phyloP scores from a whole-genome alignment of 2,797 vertebrate species.

The Benthosema pterotum region DNA sequence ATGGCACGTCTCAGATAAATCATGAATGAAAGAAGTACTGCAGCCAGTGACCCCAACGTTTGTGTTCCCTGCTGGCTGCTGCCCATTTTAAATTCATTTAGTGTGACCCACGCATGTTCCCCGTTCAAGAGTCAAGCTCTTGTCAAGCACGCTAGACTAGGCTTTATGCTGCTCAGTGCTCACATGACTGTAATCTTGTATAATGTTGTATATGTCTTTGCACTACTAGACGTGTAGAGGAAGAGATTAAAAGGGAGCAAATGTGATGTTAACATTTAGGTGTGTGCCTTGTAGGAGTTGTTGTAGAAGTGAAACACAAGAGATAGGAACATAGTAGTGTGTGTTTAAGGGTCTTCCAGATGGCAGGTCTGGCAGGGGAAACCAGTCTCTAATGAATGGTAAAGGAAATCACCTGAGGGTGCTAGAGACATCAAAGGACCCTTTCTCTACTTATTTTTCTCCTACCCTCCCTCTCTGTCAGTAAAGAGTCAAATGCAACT shows the following conservation, averaged over 20 bases:
- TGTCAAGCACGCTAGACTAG: too few species aligned
- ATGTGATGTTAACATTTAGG: slow-evolving; percentile 34
- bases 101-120: neutral
- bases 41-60: slow-evolving; percentile 1
- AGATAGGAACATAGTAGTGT: slow-evolving; percentile 40
- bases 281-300: slow-evolving; percentile 3
- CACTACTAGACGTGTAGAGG: neutral
- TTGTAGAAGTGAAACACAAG: slow-evolving; percentile 24
- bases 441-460: slow-evolving; percentile 33
- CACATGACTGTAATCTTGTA: too few species aligned
- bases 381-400: slow-evolving; percentile 76
- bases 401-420: slow-evolving; percentile 78
- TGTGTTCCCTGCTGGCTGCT: neutral
- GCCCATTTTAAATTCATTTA: slow-evolving; percentile 19
- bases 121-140: neutral
- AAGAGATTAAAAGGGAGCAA: neutral
- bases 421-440: slow-evolving; percentile 74
- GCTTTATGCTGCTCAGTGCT: too few species aligned
- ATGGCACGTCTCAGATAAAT: neutral
- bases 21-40: neutral
- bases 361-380: slow-evolving; percentile 58
- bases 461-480: slow-evolving; percentile 7
- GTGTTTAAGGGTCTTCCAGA: slow-evolving; percentile 70
- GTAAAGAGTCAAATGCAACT: neutral
- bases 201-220: too few species aligned